phyloP scores from a whole-genome alignment of 2,888 invertebrate species.

The Cosmia pyralina region DNA sequence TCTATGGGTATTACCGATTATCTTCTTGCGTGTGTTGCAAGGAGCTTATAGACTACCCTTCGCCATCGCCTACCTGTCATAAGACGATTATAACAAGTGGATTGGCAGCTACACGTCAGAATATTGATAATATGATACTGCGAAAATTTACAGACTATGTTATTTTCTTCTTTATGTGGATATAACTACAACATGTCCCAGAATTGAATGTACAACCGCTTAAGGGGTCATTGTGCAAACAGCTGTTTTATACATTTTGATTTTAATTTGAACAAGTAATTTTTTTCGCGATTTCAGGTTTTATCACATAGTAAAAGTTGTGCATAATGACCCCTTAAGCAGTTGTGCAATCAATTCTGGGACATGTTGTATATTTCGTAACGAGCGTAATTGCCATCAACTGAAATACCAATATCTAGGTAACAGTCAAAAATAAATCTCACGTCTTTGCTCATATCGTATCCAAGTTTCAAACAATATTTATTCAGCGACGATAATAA shows the following conservation, averaged over 20 bases:
- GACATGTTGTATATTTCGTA: background rate
- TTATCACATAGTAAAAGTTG: no score
- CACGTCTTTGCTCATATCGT: slow-evolving; percentile 19
- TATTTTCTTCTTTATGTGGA: background rate
- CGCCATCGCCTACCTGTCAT: slow-evolving; percentile 18
- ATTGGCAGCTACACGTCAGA: slow-evolving; percentile 7
- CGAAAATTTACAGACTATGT: slow-evolving; percentile 2
- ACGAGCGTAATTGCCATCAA: background rate
- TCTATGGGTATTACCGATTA: slow-evolving; percentile 7
- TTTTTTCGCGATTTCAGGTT: no score
- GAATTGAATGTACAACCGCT: no score
- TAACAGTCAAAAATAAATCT: slow-evolving; percentile 6
- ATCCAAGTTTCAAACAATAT: slow-evolving; percentile 37
- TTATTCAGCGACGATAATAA: slow-evolving; percentile 55
- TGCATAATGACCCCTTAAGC: no score
- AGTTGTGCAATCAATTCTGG: no score
- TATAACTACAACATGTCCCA: background rate
- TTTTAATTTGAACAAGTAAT: no score
- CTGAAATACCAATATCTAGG: slow-evolving; percentile 15
- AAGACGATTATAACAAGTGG: slow-evolving; percentile 32
- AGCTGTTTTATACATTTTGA: no score
- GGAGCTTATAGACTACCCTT: slow-evolving; percentile 28
- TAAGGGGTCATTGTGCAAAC: no score
- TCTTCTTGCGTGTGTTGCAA: slow-evolving; percentile 6
- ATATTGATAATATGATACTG: slow-evolving; percentile 18